A percentile compares a stretch with the other conserved stretches of the same genome.
phyloP scores from a whole-genome alignment of 2,113 vertebrate genomes.

The Pluvianellus socialis region DNA sequence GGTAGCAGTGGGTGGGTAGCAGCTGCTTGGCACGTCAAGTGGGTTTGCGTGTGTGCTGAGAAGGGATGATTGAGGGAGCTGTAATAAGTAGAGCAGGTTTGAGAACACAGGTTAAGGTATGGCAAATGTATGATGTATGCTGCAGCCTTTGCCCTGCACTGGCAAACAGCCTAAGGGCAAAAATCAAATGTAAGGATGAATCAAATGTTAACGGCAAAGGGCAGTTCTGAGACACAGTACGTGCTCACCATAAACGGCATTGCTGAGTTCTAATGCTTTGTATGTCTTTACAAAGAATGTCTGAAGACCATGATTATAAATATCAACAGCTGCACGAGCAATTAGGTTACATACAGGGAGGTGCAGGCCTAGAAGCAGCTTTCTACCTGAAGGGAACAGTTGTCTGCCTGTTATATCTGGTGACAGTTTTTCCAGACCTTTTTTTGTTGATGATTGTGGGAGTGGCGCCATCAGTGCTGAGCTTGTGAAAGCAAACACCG shows the following conservation, averaged over 20 bases:
- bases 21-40: not conserved
- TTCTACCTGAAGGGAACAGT: not conserved
- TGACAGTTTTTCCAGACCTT: not conserved
- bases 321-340: not conserved
- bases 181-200: not conserved
- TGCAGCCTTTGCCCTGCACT: not conserved
- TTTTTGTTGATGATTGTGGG: not conserved
- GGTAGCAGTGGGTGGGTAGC: not conserved
- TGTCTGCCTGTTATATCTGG: not conserved
- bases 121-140: not conserved
- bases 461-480: not conserved
- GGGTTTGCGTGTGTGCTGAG: not conserved
- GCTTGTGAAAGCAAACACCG: not conserved
- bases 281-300: not conserved
- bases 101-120: not conserved
- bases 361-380: not conserved
- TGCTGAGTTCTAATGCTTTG: not conserved
- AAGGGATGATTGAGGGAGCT: not conserved
- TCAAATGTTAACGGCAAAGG: constrained; percentile 11
- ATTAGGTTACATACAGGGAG: not conserved
- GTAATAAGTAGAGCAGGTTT: not conserved
- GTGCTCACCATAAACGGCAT: not conserved
- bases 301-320: not conserved
- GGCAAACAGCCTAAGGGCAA: not conserved
- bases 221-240: not conserved